Evolutionary conservation across 2,113 vertebrate genomes (phyloP).

Genomic region (Mastomys natalensis): DNA sequence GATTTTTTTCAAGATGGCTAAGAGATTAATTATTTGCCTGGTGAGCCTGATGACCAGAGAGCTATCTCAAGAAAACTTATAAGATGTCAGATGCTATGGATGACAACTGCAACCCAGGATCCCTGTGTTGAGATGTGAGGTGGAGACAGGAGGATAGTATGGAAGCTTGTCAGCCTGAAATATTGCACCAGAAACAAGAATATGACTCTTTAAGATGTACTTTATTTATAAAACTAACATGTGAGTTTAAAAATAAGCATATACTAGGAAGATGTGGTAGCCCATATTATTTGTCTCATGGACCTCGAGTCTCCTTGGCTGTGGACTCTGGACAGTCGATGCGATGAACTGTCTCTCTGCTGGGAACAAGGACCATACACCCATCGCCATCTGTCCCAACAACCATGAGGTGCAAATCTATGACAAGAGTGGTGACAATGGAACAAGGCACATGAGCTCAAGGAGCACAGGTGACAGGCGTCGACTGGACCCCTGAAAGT

Average conservation of each 20-base stretch:
- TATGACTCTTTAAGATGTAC: too few relatives aligned
- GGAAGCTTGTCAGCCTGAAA: not conserved
- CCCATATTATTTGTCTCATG: too few relatives aligned
- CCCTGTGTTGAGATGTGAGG: not conserved
- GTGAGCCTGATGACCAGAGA: not conserved
- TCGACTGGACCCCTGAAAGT: conserved; percentile 97
- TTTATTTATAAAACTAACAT: too few relatives aligned
- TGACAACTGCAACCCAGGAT: not conserved
- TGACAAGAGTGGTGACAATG: conserved; percentile 94
- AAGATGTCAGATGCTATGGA: not conserved
- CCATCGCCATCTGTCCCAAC: conserved; percentile 97
- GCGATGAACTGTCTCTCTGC: too few relatives aligned
- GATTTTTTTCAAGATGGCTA: too few relatives aligned
- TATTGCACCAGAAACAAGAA: not conserved
- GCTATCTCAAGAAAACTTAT: not conserved
- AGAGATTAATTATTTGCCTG: not conserved
- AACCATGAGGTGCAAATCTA: conserved; percentile 99
- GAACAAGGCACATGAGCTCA: conserved; percentile 95
- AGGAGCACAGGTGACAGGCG: conserved; percentile 98
- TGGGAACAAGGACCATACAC: too few relatives aligned
- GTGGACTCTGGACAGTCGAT: too few relatives aligned
- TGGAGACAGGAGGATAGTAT: not conserved
- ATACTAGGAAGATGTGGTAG: too few relatives aligned
- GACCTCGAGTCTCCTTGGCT: too few relatives aligned
- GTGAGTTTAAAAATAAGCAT: too few relatives aligned